These are phyloP conservation scores for Bruchidius siliquastri DNA, from an alignment of 2,888 invertebrate genomes.

Conservation along the genomic window DNA sequence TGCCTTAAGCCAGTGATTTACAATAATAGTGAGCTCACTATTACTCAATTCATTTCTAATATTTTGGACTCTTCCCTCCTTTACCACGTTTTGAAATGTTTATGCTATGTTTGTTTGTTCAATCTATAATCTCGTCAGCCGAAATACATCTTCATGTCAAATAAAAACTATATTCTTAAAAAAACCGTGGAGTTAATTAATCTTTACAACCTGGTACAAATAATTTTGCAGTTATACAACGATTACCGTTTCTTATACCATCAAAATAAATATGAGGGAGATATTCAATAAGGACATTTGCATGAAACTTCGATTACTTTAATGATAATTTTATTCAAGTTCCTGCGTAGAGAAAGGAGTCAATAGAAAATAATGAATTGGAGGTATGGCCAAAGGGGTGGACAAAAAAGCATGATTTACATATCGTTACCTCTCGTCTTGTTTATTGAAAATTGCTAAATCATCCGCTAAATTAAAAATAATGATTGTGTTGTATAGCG, in stretches of 20 bases:
- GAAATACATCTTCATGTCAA: too few relatives aligned
- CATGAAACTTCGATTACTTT: neutral
- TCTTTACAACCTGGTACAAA: neutral
- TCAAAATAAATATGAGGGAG: slow-evolving; percentile 3
- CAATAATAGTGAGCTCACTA: too few relatives aligned
- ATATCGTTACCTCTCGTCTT: neutral
- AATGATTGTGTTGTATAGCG: neutral
- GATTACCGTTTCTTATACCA: slow-evolving; percentile 1
- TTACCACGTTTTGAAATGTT: too few relatives aligned
- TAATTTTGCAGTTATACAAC: slow-evolving; percentile 4
- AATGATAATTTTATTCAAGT: neutral
- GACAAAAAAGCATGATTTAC: neutral
- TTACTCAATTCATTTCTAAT: too few relatives aligned
- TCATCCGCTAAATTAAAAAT: neutral
- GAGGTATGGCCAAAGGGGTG: neutral
- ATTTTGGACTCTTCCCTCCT: too few relatives aligned
- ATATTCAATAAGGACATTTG: neutral
- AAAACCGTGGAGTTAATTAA: too few relatives aligned
- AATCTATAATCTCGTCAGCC: too few relatives aligned
- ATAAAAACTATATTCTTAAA: too few relatives aligned
- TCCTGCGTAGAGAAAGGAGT: neutral
- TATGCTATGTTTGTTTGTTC: too few relatives aligned
- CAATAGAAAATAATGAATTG: neutral
- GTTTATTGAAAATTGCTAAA: neutral
- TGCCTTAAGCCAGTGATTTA: too few relatives aligned